A percentile compares a stretch with the other conserved stretches of the same genome.
Evolutionary conservation across 2,113 vertebrate species (phyloP).

Genomic region (Oreochromis spilurus): DNA sequence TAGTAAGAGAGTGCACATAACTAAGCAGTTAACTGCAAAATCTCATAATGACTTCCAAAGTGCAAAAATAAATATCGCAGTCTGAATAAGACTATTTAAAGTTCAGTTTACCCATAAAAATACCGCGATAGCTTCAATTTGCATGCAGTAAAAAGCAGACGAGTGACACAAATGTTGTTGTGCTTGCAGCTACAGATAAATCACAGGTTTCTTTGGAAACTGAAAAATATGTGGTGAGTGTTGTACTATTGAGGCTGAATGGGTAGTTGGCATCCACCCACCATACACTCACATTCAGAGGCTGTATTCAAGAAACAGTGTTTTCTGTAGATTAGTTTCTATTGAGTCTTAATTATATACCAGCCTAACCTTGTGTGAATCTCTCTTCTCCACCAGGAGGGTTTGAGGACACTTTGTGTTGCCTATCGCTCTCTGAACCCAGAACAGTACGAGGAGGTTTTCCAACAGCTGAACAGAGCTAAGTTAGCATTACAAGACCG

Average conservation of each 20-base stretch:
- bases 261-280: not conserved
- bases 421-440: conserved; percentile 82
- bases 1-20: not conserved
- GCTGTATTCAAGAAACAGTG: not conserved
- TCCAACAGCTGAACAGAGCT: conserved; percentile 77
- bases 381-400: conserved; percentile 76
- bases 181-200: not conserved
- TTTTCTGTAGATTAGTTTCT: not conserved
- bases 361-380: not conserved
- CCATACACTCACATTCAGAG: not conserved
- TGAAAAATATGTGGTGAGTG: not conserved
- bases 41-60: not conserved
- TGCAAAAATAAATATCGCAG: not conserved
- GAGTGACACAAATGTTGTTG: not conserved
- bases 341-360: not conserved
- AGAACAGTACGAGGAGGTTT: conserved; percentile 75
- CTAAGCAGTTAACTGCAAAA: not conserved
- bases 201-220: not conserved
- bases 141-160: not conserved
- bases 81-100: not conserved
- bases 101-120: not conserved
- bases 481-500: conserved; percentile 88
- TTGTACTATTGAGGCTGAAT: not conserved
- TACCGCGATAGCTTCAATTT: not conserved
- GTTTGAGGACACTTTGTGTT: conserved; percentile 89